phyloP scores from a whole-genome alignment of 2,113 vertebrate genomes.

The Zosterops lateralis region DNA sequence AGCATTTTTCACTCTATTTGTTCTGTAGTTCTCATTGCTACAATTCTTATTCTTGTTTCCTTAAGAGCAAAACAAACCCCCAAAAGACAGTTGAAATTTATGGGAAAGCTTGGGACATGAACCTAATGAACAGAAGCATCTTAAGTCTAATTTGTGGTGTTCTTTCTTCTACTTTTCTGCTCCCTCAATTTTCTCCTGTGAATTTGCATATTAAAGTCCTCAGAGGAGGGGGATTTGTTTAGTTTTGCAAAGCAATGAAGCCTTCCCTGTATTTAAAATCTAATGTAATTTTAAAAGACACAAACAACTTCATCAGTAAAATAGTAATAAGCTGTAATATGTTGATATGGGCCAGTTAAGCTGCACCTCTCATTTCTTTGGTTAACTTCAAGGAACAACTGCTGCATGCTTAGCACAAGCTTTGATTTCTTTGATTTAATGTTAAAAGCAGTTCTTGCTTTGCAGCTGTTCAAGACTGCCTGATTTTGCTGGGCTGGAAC shows the following conservation, averaged over 20 bases:
- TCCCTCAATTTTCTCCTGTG: not conserved
- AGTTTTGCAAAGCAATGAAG: not conserved
- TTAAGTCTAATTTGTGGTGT: not conserved
- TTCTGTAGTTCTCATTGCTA: not conserved
- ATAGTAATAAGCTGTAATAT: not conserved
- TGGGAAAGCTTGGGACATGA: not conserved
- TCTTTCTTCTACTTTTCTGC: not conserved
- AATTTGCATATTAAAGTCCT: not conserved
- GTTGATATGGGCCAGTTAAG: not conserved
- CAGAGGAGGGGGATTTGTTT: not conserved
- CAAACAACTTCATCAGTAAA: not conserved
- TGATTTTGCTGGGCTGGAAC: conserved; percentile 30
- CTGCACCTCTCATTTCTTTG: not conserved
- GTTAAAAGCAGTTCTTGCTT: conserved; percentile 8
- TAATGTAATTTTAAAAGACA: not conserved
- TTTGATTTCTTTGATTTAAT: conserved; percentile 25
- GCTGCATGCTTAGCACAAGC: not conserved
- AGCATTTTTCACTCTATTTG: not conserved
- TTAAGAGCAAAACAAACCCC: not conserved
- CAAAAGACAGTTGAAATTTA: not conserved
- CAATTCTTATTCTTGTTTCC: not conserved
- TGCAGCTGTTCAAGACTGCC: conserved; percentile 28
- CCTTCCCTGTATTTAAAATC: not conserved
- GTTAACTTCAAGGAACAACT: not conserved
- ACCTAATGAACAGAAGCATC: not conserved